Evolutionary conservation across 2,888 invertebrate genomes (phyloP).

Genomic region (Epinotia demarniana): DNA sequence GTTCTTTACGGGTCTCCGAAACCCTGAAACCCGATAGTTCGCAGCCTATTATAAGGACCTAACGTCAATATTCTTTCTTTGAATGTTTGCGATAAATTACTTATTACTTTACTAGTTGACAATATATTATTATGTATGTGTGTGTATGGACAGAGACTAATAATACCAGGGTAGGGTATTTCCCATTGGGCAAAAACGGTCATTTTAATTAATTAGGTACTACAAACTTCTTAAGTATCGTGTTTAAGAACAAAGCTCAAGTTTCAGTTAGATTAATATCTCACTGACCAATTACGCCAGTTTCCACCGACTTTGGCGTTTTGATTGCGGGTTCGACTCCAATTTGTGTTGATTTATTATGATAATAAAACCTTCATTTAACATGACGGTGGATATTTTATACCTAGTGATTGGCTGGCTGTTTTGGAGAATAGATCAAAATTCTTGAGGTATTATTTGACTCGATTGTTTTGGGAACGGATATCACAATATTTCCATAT

Average conservation of each 20-base stretch:
- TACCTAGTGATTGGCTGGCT: conserved; percentile 34
- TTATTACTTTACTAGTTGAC: too few species aligned
- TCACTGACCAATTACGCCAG: conserved; percentile 32
- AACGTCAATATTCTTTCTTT: too few species aligned
- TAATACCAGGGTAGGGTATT: not conserved
- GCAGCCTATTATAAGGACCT: too few species aligned
- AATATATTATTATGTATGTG: too few species aligned
- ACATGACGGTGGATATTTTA: conserved; percentile 30
- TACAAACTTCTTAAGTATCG: conserved; percentile 9
- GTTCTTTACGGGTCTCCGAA: too few species aligned
- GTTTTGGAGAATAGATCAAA: conserved; percentile 9
- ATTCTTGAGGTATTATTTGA: not conserved
- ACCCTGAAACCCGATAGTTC: too few species aligned
- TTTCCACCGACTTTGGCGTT: conserved; percentile 45
- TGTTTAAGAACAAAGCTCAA: conserved; percentile 13
- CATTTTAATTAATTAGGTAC: conserved; percentile 8
- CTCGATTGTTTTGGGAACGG: not conserved
- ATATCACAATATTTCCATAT: not conserved
- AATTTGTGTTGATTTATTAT: conserved; percentile 54
- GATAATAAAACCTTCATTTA: conserved; percentile 48
- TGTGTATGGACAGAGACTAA: not conserved
- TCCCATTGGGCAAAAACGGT: not conserved
- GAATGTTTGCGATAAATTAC: too few species aligned
- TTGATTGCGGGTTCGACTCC: conserved; percentile 52
- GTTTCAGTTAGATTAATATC: conserved; percentile 16